Base-by-base conservation (phyloP, 2,797 vertebrate species). In the Epinephelus awoara region DNA sequence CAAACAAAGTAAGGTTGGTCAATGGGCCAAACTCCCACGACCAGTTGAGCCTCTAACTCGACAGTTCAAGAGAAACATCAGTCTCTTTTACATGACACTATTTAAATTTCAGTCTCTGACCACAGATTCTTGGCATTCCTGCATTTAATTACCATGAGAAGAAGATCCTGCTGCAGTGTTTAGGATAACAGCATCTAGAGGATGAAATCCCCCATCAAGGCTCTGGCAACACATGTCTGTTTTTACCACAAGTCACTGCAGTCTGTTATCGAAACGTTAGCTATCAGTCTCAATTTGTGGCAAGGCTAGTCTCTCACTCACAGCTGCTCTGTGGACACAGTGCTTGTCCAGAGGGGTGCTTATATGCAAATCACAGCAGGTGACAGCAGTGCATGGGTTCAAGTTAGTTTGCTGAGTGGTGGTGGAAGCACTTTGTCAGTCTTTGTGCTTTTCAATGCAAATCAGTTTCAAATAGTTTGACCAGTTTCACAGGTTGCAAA, bases 121-220 rank as follows among this genome's bases (percentile, higher is more conserved):
- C 73, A 71, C 79, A 78, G 49, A 90, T 90, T 91, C 84, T 69
- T 79, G 40, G 49, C 74, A 93, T 92, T 93, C 88, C 82, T 80
- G 88, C 76, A 87, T 88, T 71, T 65, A 79, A 89, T 89, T 78
- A 86, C 56, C 82, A 72, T 50, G 40, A 61, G 51, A 85, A 79
- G 23, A 75, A 72, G 57, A 56, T 51, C 2, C 42, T 54, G 47
- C 68, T 18, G 65, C 76, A 47, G 44, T 38, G 50, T 21, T 21
- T 25, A 68, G 7, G 3, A 78, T 55, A 67, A 55, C 17, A 44
- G 13, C n/a, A 27, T 44, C 51, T 27, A 67, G 34, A 61, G 50
- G 58, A 83, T 59, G 40, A 77, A 63, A 74, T n/a, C 13, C 13
- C 40, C 29, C 46, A 21, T 52, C 18, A 56, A 40, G 49, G 42